phyloP scores from a whole-genome alignment of 2,888 invertebrate species.

The Elgonia sp. region DNA sequence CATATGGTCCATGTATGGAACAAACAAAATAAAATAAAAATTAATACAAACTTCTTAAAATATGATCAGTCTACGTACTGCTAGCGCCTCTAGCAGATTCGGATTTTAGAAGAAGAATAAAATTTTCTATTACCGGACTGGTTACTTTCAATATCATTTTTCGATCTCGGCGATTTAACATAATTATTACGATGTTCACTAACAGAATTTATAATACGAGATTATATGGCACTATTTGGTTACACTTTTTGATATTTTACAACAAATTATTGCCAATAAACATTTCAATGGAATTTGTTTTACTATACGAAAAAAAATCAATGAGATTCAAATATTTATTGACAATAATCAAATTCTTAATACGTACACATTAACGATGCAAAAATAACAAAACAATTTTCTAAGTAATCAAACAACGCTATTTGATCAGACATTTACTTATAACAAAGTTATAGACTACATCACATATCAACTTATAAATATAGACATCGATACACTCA shows the following conservation, averaged over 20 bases:
- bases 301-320: neutral
- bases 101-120: no score
- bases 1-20: no score
- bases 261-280: conserved; percentile 21
- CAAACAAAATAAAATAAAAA: no score
- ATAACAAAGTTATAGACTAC: no score
- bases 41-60: no score
- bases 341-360: neutral
- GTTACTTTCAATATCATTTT: neutral
- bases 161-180: conserved; percentile 2
- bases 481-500: no score
- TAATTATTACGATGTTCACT: conserved; percentile 12
- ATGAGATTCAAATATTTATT: conserved; percentile 13
- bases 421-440: no score
- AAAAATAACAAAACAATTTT: neutral
- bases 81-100: no score
- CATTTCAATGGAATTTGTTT: neutral
- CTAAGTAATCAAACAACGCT: no score
- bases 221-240: conserved; percentile 68
- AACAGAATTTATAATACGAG: conserved; percentile 26
- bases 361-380: neutral
- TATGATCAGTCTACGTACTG: no score
- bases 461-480: no score
- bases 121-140: neutral
- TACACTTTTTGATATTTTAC: conserved; percentile 48